Evolutionary conservation across 1,140 invertebrate species (phyloP).

Genomic region (Papilio aristodemus): DNA sequence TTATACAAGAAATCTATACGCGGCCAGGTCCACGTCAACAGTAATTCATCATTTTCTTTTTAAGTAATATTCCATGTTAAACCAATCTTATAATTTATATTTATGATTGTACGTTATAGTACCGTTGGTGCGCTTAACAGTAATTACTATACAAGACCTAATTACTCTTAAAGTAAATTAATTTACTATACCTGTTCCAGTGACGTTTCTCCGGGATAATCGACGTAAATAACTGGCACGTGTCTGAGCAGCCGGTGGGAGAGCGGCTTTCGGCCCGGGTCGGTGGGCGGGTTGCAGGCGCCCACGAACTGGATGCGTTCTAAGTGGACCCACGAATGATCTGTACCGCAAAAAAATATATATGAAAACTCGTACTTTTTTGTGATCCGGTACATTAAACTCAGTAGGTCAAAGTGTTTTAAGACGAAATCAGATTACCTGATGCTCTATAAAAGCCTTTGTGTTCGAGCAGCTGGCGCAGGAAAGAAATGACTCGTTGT

Average conservation of each 20-base stretch:
- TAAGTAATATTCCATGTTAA: too few species aligned
- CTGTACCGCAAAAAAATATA: constrained; percentile 63
- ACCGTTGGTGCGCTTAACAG: too few species aligned
- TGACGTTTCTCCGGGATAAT: constrained; percentile 99
- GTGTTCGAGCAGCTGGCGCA: constrained; percentile 98
- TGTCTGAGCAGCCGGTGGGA: constrained; percentile 96
- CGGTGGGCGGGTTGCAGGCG: constrained; percentile 99
- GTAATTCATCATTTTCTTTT: too few species aligned
- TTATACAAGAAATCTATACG: too few species aligned
- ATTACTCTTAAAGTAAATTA: too few species aligned
- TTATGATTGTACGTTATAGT: too few species aligned
- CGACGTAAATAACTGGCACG: constrained; percentile 99
- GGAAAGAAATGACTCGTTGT: constrained; percentile 98
- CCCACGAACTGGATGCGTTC: constrained; percentile 99
- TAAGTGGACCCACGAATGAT: constrained; percentile 97
- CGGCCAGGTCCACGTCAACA: too few species aligned
- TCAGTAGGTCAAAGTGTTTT: too few species aligned
- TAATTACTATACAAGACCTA: too few species aligned
- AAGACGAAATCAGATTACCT: too few species aligned
- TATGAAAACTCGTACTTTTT: not conserved
- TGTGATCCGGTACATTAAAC: too few species aligned
- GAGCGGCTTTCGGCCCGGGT: constrained; percentile 98
- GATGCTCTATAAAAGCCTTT: constrained; percentile 93
- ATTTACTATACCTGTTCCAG: constrained; percentile 89
- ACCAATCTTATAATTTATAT: too few species aligned